Conservation (phyloP, 2,888 invertebrate genomes). For the Meteorus colon region DNA sequence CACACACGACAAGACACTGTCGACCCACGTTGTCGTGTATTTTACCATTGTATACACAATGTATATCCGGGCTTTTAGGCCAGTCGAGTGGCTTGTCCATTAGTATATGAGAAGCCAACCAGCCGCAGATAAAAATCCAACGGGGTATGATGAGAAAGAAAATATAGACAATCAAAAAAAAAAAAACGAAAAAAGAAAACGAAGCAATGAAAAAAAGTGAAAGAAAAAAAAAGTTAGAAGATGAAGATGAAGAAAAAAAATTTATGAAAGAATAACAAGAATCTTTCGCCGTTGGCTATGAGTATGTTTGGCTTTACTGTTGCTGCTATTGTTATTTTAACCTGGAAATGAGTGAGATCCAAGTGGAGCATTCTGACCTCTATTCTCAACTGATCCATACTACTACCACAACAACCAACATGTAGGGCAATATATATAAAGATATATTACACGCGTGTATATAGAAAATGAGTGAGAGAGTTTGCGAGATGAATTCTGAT, state of each 20-base stretch:
- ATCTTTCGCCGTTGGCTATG: background rate
- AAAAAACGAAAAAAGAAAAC: background rate
- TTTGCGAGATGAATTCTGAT: background rate
- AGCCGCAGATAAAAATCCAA: slow-evolving; percentile 1
- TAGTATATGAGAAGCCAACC: slow-evolving; percentile 20
- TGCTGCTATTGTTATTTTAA: slow-evolving; percentile 10
- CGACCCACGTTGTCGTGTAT: slow-evolving; percentile 27
- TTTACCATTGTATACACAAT: slow-evolving; percentile 30
- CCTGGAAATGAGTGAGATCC: slow-evolving; percentile 17
- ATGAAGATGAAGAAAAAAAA: slow-evolving; percentile 1
- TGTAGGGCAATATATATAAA: slow-evolving; percentile 17
- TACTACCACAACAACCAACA: background rate
- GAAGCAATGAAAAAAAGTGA: background rate
- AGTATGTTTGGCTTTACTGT: background rate
- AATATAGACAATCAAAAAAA: slow-evolving; percentile 7
- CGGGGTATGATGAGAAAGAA: slow-evolving; percentile 20
- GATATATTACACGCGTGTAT: background rate
- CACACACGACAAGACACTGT: slow-evolving; percentile 22
- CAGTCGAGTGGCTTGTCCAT: slow-evolving; percentile 34
- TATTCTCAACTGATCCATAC: slow-evolving; percentile 21
- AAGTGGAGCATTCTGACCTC: slow-evolving; percentile 18
- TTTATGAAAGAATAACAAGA: slow-evolving; percentile 2
- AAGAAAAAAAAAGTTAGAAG: background rate
- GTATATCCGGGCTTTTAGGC: slow-evolving; percentile 41
- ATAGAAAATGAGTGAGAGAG: slow-evolving; percentile 18